Evolutionary conservation across 2,797 vertebrate genomes (phyloP).

Genomic region (Salarias fasciatus): DNA sequence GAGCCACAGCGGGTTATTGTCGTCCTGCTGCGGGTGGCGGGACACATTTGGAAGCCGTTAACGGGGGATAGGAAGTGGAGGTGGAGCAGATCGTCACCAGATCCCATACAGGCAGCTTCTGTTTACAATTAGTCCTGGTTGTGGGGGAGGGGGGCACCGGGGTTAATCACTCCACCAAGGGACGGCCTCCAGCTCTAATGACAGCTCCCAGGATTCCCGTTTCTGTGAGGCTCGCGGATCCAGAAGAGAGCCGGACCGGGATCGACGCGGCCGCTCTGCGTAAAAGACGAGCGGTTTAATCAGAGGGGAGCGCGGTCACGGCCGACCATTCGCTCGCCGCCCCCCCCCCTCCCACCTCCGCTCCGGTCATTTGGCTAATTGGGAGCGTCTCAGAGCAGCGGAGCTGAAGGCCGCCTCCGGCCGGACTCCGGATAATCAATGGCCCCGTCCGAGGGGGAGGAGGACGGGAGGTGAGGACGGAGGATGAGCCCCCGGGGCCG

Average conservation of each 20-base stretch:
- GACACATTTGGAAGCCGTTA: no score
- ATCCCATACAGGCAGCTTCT: slow-evolving; percentile 59
- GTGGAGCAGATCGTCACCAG: slow-evolving; percentile 1
- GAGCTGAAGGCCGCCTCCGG: slow-evolving; percentile 63
- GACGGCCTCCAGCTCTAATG: slow-evolving; percentile 32
- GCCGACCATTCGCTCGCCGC: slow-evolving; percentile 53
- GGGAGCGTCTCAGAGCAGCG: slow-evolving; percentile 69
- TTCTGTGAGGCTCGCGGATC: not conserved
- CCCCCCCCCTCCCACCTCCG: no score
- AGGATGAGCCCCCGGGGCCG: no score
- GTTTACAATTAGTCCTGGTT: slow-evolving; percentile 67
- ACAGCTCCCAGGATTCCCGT: slow-evolving; percentile 32
- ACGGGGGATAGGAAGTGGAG: no score
- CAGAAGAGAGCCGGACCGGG: no score
- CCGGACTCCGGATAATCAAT: slow-evolving; percentile 44
- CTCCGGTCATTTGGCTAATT: slow-evolving; percentile 72
- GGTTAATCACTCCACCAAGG: slow-evolving; percentile 52
- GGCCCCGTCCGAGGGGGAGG: slow-evolving; percentile 18
- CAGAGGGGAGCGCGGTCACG: slow-evolving; percentile 41
- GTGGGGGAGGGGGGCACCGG: not conserved
- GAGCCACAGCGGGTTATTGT: no score
- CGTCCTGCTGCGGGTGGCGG: not conserved
- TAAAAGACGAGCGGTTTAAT: slow-evolving; percentile 41
- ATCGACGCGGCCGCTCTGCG: slow-evolving; percentile 1
- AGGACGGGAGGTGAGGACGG: slow-evolving; percentile 21